Percentiles rank a stretch among this genome's conserved stretches.
Evolutionary conservation across 1,140 invertebrate genomes (phyloP).

Genomic region (Sycophila sp.): DNA sequence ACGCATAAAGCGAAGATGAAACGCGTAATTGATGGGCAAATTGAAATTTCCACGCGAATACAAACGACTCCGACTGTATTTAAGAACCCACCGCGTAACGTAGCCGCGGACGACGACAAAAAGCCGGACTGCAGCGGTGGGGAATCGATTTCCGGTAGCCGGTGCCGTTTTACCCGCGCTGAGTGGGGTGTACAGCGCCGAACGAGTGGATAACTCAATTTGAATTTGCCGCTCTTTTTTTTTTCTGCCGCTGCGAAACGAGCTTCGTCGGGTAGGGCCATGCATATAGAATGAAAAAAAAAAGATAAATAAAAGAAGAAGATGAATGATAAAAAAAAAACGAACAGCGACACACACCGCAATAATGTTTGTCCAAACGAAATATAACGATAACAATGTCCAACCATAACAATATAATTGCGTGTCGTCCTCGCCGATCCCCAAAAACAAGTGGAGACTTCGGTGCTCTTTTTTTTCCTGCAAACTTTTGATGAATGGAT

Average conservation of each 20-base stretch:
- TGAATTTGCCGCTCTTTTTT: slow-evolving; percentile 7
- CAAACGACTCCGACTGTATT: neutral
- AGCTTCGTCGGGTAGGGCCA: slow-evolving; percentile 19
- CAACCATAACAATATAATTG: slow-evolving; percentile 18
- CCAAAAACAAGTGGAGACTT: too few relatives aligned
- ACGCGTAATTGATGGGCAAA: neutral
- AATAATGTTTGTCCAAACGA: slow-evolving; percentile 13
- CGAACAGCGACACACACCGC: slow-evolving; percentile 8
- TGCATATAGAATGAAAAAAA: too few relatives aligned
- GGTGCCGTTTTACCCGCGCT: neutral
- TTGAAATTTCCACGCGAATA: slow-evolving; percentile 18
- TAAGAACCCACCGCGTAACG: too few relatives aligned
- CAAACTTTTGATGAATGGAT: too few relatives aligned
- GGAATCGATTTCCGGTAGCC: slow-evolving; percentile 10
- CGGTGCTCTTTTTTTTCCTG: too few relatives aligned
- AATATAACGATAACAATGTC: slow-evolving; percentile 22
- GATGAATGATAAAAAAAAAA: neutral
- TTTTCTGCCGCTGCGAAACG: neutral
- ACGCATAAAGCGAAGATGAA: neutral
- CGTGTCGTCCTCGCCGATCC: too few relatives aligned
- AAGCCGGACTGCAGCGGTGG: neutral
- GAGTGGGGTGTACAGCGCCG: neutral
- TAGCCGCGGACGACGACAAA: neutral
- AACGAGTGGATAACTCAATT: neutral
- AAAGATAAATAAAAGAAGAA: neutral